Evolutionary conservation across 2,113 vertebrate species (phyloP).

Genomic region (Hippocampus guttulatus): DNA sequence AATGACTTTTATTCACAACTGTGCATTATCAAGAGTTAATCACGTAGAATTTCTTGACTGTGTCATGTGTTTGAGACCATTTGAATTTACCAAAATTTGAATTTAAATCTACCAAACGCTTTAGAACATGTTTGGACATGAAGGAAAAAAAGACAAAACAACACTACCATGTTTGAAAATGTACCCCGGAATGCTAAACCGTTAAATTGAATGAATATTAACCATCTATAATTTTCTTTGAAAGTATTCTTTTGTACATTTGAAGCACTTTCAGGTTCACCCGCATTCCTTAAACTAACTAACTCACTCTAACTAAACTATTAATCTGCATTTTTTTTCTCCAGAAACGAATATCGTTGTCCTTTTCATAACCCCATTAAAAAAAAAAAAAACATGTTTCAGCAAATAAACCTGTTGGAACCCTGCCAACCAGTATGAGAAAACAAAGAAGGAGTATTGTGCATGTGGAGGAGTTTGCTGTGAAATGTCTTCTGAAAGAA

Average conservation of each 20-base stretch:
- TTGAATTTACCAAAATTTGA: no score
- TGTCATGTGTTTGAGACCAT: no score
- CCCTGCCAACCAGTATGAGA: conserved; percentile 32
- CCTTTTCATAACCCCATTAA: conserved; percentile 18
- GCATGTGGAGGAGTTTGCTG: conserved; percentile 65
- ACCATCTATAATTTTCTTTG: background rate
- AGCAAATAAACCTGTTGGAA: conserved; percentile 38
- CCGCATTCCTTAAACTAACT: background rate
- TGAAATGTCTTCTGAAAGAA: conserved; percentile 57
- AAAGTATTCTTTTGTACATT: background rate
- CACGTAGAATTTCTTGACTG: no score
- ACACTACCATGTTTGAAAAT: background rate
- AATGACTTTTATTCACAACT: no score
- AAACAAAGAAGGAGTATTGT: conserved; percentile 55
- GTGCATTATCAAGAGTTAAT: no score
- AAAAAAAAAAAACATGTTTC: conserved; percentile 20
- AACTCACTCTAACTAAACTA: background rate
- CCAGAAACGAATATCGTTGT: conserved; percentile 27
- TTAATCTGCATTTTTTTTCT: conserved; percentile 16
- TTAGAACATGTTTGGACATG: no score
- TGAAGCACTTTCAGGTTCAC: background rate
- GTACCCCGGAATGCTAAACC: background rate
- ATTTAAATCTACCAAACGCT: no score
- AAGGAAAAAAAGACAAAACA: background rate
- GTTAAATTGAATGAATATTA: background rate